Base-by-base conservation (phyloP, 2,888 invertebrate genomes). In the Polyommatus iphigenia region DNA sequence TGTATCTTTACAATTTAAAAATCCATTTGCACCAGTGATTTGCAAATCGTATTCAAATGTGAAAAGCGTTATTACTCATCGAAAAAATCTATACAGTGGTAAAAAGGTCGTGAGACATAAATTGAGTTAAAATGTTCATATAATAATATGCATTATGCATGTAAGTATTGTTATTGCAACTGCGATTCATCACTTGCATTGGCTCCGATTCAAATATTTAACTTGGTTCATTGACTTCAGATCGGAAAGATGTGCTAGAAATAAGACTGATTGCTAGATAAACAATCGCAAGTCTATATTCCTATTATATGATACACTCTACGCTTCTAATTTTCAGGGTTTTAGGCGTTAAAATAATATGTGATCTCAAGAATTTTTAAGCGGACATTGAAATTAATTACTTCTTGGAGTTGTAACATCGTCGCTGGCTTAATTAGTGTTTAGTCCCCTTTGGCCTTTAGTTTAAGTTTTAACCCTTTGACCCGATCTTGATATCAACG, bases 121-220 rank as follows among this genome's bases (percentile, higher is more conserved):
- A 75, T 75, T 18, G 50, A 75, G 29, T 54, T 54, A 18, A 54
- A 75, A 75, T 75, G 54, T 50, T 46, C 46, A 24, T 75, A 54
- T 18, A 50, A 24, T 24, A 24, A 24, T 24, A 24, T 24, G 24
- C 24, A 24, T 1, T 50, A 75, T 75, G 29, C 75, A 75, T 54
- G 75, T 75, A 75, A 46, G 75, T 75, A 32, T 75, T 54, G 75
- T 75, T 50, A 50, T 18, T 6, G 75, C 75, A 75, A 75, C 75
- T 54, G 75, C 75, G 24, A 75, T 75, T 50, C 50, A 73, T 50
- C 73, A 75, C 75, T 18, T 7, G 29, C 3, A 50, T 50, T 73
- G 73, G 46, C 46, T 50, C 15, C 75, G 75, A 18, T 75, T 75
- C 75, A 75, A 46, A 20, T 73, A 73, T 50, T 24, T 67, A 15